A percentile compares a stretch with the other conserved stretches of the same genome.
Conservation (phyloP, 2,888 invertebrate genomes). For the Tenthredo scrophulariae region DNA sequence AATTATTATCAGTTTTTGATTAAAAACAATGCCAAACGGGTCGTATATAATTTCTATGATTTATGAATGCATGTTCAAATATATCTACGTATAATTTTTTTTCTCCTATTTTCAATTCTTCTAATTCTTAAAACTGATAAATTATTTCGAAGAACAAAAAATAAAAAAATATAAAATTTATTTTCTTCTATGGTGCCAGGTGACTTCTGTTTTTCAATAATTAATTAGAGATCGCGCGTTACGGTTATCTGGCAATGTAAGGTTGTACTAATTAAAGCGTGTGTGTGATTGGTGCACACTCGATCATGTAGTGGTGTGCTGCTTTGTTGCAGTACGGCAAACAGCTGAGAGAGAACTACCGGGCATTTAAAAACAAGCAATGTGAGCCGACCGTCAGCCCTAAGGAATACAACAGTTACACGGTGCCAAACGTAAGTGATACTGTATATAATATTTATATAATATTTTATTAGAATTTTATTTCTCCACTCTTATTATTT, state of each 20-base stretch:
- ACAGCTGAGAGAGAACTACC: constrained; percentile 82
- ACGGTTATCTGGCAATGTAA: constrained; percentile 19
- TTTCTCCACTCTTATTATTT: background rate
- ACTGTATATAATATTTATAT: no score
- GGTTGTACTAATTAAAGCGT: constrained; percentile 28
- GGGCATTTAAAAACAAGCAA: constrained; percentile 81
- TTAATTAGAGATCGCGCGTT: constrained; percentile 1
- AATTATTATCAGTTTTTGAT: no score
- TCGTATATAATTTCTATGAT: no score
- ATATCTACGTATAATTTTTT: no score
- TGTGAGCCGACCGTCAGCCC: constrained; percentile 77
- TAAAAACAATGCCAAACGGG: no score
- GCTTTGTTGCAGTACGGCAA: constrained; percentile 82
- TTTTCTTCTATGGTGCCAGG: background rate
- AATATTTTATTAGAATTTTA: background rate
- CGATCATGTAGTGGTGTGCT: constrained; percentile 53
- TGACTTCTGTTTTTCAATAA: background rate
- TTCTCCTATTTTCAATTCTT: background rate
- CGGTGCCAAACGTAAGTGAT: constrained; percentile 80
- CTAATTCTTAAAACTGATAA: background rate
- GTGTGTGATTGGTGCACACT: constrained; percentile 49
- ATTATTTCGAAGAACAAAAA: background rate
- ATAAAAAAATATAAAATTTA: background rate
- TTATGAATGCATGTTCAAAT: no score
- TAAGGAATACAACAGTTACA: constrained; percentile 79